Evolutionary conservation across 2,888 invertebrate species (phyloP).

Genomic region (Acronicta alni): DNA sequence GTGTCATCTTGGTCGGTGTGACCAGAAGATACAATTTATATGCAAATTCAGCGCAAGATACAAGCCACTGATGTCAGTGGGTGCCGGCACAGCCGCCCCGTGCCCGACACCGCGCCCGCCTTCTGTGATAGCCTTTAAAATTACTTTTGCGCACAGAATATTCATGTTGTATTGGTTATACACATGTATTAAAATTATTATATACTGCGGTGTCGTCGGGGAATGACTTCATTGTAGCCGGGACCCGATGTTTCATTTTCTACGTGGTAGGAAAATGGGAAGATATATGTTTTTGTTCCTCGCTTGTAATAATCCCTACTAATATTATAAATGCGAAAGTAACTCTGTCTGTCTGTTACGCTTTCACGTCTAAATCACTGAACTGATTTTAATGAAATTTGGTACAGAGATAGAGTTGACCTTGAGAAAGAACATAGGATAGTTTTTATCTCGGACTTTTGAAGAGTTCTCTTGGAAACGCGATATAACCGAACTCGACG

Average conservation of each 20-base stretch:
- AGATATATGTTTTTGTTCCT: neutral
- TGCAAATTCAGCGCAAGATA: slow-evolving; percentile 87
- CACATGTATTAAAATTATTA: slow-evolving; percentile 43
- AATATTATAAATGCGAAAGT: too few relatives aligned
- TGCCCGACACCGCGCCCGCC: slow-evolving; percentile 61
- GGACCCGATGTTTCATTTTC: slow-evolving; percentile 8
- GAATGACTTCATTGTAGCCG: slow-evolving; percentile 21
- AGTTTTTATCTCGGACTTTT: too few relatives aligned
- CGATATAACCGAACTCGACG: too few relatives aligned
- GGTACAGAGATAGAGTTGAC: too few relatives aligned
- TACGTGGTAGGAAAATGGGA: neutral
- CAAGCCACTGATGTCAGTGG: slow-evolving; percentile 80
- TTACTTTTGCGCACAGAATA: slow-evolving; percentile 77
- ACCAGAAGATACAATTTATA: slow-evolving; percentile 89
- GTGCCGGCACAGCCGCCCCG: slow-evolving; percentile 59
- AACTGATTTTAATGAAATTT: too few relatives aligned
- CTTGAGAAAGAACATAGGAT: too few relatives aligned
- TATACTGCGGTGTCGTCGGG: slow-evolving; percentile 36
- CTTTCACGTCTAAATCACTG: too few relatives aligned
- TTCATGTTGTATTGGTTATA: slow-evolving; percentile 63
- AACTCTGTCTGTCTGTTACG: too few relatives aligned
- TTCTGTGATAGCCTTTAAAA: slow-evolving; percentile 83
- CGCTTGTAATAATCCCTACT: too few relatives aligned
- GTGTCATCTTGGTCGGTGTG: slow-evolving; percentile 85
- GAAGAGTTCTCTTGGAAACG: too few relatives aligned